phyloP scores from a whole-genome alignment of 2,888 invertebrate species.

The Elegia similella region DNA sequence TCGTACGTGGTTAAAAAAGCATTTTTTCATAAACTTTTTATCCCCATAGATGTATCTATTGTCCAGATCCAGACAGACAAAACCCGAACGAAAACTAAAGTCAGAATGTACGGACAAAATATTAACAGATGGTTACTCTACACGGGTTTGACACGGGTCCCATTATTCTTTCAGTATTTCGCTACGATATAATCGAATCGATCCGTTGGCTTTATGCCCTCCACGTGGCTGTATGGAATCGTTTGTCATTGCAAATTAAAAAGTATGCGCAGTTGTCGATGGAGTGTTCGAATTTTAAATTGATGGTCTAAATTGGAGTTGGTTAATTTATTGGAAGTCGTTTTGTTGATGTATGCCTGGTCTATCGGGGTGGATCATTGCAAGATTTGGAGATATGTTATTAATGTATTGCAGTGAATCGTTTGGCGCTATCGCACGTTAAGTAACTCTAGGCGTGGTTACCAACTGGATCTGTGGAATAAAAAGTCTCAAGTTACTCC shows the following conservation, averaged over 20 bases:
- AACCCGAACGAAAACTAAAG: no score
- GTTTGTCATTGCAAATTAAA: conserved; percentile 18
- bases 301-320: conserved; percentile 6
- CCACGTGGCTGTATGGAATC: conserved; percentile 12
- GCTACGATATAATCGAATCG: conserved; percentile 14
- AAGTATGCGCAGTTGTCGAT: conserved; percentile 10
- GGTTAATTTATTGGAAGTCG: not conserved
- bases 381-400: not conserved
- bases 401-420: not conserved
- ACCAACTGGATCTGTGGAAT: no score
- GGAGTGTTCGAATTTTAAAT: conserved; percentile 12
- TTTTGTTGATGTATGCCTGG: not conserved
- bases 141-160: not conserved
- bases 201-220: conserved; percentile 9
- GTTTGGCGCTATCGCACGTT: no score
- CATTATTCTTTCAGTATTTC: conserved; percentile 22
- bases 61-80: no score
- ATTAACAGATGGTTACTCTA: not conserved
- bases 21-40: no score
- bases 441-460: no score
- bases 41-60: no score
- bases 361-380: not conserved
- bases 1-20: no score
- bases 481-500: no score
- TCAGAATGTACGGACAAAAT: not conserved